Evolutionary conservation across 2,888 invertebrate genomes (phyloP).

Genomic region (Lypha dubia): DNA sequence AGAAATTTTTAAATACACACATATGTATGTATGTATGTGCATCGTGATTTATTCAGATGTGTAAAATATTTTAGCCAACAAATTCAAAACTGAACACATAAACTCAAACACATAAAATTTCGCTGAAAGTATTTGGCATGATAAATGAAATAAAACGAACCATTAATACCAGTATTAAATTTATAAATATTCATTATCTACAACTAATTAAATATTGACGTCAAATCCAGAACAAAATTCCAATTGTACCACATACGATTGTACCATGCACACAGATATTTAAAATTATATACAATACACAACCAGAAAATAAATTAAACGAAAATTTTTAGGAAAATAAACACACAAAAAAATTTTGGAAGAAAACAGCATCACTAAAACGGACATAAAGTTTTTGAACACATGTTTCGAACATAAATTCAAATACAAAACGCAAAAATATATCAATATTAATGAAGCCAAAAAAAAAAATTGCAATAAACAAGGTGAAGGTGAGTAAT

Average conservation of each 20-base stretch:
- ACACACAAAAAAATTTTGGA: slow-evolving; percentile 5
- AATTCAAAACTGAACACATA: not conserved
- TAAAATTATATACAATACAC: not conserved
- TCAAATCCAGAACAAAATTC: slow-evolving; percentile 50
- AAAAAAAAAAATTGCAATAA: slow-evolving; percentile 44
- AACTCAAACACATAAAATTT: not conserved
- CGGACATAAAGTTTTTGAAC: slow-evolving; percentile 32
- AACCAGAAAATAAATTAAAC: slow-evolving; percentile 43
- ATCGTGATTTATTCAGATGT: not conserved
- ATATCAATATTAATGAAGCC: slow-evolving; percentile 13
- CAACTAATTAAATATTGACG: slow-evolving; percentile 62
- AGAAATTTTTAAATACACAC: not conserved
- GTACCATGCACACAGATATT: not conserved
- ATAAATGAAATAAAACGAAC: not conserved
- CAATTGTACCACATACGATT: slow-evolving; percentile 24
- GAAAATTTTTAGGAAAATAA: slow-evolving; percentile 41
- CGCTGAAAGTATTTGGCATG: not conserved
- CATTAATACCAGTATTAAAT: slow-evolving; percentile 29
- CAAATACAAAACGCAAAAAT: not conserved
- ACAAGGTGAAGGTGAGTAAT: slow-evolving; percentile 71
- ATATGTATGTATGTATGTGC: not conserved
- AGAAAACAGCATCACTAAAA: slow-evolving; percentile 11
- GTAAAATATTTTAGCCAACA: not conserved
- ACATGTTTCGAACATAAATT: slow-evolving; percentile 48
- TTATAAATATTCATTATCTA: slow-evolving; percentile 46